Evolutionary conservation across 1,140 invertebrate genomes (phyloP).

Genomic region (Leptinotarsa defecta): DNA sequence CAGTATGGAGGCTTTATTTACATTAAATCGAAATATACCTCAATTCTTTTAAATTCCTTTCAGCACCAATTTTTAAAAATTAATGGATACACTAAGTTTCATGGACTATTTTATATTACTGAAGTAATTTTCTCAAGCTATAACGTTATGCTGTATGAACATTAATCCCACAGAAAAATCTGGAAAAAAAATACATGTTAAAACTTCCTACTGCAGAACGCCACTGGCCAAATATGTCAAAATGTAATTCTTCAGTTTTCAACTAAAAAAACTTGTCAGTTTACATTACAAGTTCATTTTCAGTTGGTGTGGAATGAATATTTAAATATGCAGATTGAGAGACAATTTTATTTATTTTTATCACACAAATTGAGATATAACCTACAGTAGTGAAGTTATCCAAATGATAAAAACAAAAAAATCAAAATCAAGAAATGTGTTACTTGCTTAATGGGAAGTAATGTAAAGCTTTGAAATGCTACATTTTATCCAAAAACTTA

Average conservation of each 20-base stretch:
- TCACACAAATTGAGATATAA: neutral
- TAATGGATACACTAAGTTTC: too few relatives aligned
- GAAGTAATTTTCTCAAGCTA: neutral
- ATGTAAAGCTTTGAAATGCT: neutral
- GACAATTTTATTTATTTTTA: neutral
- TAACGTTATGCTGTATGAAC: neutral
- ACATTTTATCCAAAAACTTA: neutral
- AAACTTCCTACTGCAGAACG: neutral
- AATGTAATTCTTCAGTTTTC: neutral
- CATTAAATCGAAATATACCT: neutral
- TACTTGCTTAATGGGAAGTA: too few relatives aligned
- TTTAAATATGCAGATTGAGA: neutral
- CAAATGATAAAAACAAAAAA: too few relatives aligned
- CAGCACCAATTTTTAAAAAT: neutral
- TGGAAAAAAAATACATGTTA: neutral
- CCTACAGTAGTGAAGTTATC: too few relatives aligned
- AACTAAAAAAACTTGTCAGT: too few relatives aligned
- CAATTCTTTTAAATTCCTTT: neutral
- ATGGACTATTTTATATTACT: neutral
- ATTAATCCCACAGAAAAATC: constrained; percentile 4
- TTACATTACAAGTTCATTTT: too few relatives aligned
- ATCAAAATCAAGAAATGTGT: too few relatives aligned
- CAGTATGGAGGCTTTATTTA: constrained; percentile 33
- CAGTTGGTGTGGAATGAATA: too few relatives aligned
- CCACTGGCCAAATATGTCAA: neutral